A percentile compares a stretch with the other conserved stretches of the same genome.
Evolutionary conservation across 2,888 invertebrate species (phyloP).

Genomic region (Orthosia incerta): DNA sequence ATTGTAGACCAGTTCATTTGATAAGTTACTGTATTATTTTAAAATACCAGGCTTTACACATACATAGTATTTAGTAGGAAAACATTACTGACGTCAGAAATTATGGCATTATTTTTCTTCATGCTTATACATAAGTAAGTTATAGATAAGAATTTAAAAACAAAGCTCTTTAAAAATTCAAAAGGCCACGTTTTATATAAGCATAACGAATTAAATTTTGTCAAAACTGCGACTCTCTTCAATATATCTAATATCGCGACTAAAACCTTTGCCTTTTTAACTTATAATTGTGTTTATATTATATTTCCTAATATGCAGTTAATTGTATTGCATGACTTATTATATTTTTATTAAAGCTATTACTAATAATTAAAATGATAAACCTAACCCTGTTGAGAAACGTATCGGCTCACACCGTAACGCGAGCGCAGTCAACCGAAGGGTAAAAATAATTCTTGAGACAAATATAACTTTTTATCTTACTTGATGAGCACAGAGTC

Average conservation of each 20-base stretch:
- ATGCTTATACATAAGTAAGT: constrained; percentile 22
- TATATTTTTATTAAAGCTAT: constrained; percentile 10
- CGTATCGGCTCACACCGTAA: constrained; percentile 65
- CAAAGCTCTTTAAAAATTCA: constrained; percentile 3
- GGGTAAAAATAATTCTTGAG: constrained; percentile 78
- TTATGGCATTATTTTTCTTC: constrained; percentile 32
- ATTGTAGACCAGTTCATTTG: constrained; percentile 30
- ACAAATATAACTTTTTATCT: constrained; percentile 78
- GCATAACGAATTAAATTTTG: neutral
- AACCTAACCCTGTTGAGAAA: constrained; percentile 50
- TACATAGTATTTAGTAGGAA: constrained; percentile 23
- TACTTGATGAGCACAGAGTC: constrained; percentile 61
- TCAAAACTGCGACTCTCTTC: constrained; percentile 5
- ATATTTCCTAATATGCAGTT: neutral
- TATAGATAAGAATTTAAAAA: constrained; percentile 20
- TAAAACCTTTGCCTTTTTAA: neutral
- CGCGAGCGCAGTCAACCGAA: constrained; percentile 68
- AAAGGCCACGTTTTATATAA: neutral
- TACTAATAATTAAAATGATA: constrained; percentile 50
- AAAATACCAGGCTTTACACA: neutral
- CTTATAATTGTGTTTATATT: constrained; percentile 11
- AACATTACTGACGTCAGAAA: constrained; percentile 35
- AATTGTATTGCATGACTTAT: neutral
- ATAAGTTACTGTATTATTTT: constrained; percentile 30
- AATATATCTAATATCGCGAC: neutral